A percentile compares a stretch with the other conserved stretches of the same genome.
Conservation (phyloP, 2,797 vertebrate species). For the Poliocrania exsul region DNA sequence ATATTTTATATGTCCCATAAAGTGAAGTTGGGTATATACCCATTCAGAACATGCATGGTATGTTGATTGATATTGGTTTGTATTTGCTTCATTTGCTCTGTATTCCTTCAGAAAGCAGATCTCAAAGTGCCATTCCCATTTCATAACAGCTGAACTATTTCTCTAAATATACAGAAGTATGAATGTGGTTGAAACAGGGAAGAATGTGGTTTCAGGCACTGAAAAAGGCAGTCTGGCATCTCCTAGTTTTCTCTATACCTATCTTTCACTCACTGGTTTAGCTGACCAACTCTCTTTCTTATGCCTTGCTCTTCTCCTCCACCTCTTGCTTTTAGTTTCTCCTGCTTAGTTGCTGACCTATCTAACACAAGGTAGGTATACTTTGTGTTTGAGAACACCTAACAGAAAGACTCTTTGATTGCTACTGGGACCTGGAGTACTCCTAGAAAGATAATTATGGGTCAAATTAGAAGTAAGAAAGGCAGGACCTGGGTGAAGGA, state of each 20-base stretch:
- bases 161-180: not conserved
- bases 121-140: not conserved
- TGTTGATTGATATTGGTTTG: not conserved
- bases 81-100: not conserved
- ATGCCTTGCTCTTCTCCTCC: not conserved
- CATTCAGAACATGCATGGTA: not conserved
- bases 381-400: not conserved
- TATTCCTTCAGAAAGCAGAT: not conserved
- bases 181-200: not conserved
- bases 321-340: not conserved
- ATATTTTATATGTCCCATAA: not conserved
- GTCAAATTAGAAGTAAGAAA: not conserved
- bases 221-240: not conserved
- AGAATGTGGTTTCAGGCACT: not conserved
- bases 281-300: not conserved
- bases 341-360: not conserved
- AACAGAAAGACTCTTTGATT: not conserved
- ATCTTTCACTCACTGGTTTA: not conserved
- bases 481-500: not conserved
- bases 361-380: accelerated
- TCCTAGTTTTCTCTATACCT: not conserved
- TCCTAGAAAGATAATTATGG: not conserved
- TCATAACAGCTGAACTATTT: not conserved
- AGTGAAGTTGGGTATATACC: not conserved
- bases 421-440: not conserved